Percentiles rank a stretch among this genome's conserved stretches.
These are phyloP conservation scores for Carcinoscorpius rotundicauda DNA, from an alignment of 1,140 invertebrate species.

Conservation along the genomic window DNA sequence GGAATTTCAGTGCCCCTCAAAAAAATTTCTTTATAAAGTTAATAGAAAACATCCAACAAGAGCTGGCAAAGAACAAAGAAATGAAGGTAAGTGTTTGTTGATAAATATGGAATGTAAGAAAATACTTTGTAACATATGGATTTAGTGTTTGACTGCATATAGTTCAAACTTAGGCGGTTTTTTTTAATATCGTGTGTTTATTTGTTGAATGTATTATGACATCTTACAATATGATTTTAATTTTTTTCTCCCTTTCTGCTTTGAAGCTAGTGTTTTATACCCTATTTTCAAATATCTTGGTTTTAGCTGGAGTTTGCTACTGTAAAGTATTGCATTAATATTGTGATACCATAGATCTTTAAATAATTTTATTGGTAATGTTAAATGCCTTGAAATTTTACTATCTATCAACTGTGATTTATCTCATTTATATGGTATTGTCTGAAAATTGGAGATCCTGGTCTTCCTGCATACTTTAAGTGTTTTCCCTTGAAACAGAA, in stretches of 20 bases:
- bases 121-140: not conserved
- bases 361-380: too few species aligned
- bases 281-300: conserved; percentile 9
- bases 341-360: too few species aligned
- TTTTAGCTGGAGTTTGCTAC: too few species aligned
- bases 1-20: not conserved
- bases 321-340: too few species aligned
- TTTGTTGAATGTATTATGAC: not conserved
- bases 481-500: too few species aligned
- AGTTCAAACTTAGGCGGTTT: not conserved
- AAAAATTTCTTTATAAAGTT: conserved; percentile 69
- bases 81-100: conserved; percentile 54
- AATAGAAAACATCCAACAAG: conserved; percentile 84
- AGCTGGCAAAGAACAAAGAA: conserved; percentile 93
- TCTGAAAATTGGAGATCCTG: too few species aligned
- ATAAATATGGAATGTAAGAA: not conserved
- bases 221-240: not conserved
- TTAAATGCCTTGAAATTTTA: too few species aligned
- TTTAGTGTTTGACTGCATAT: not conserved
- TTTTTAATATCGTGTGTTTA: not conserved
- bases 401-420: too few species aligned
- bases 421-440: too few species aligned
- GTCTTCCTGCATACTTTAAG: too few species aligned
- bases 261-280: conserved; percentile 7
- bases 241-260: not conserved